phyloP scores from a whole-genome alignment of 2,113 vertebrate species.

The Entosphenus tridentatus region DNA sequence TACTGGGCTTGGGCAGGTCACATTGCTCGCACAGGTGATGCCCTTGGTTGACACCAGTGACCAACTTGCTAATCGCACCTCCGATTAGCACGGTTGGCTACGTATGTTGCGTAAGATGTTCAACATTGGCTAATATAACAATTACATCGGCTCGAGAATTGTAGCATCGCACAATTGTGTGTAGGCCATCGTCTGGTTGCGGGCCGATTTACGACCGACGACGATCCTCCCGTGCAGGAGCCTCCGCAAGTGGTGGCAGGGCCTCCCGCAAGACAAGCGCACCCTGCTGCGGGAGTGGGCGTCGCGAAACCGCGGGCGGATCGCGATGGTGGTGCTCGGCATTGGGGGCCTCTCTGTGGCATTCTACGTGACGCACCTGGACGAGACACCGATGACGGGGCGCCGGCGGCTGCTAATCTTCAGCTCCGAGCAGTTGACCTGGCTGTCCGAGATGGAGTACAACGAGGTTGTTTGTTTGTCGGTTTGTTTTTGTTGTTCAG shows the following conservation, averaged over 20 bases:
- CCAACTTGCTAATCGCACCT: too few relatives aligned
- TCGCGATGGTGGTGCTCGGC: slow-evolving; percentile 23
- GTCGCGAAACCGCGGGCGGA: slow-evolving; percentile 43
- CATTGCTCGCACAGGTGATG: too few relatives aligned
- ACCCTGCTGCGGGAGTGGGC: slow-evolving; percentile 37
- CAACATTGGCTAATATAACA: neutral
- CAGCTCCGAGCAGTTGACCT: slow-evolving; percentile 43
- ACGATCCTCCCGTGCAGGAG: slow-evolving; percentile 29
- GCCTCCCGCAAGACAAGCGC: slow-evolving; percentile 47
- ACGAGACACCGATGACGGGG: slow-evolving; percentile 62
- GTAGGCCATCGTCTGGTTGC: too few relatives aligned
- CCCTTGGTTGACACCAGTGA: too few relatives aligned
- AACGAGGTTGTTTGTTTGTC: slow-evolving; percentile 23
- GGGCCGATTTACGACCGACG: too few relatives aligned
- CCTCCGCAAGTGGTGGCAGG: slow-evolving; percentile 71
- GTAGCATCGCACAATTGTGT: slow-evolving; percentile 3
- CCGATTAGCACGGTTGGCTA: too few relatives aligned
- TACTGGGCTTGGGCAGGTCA: too few relatives aligned
- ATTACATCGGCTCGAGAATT: slow-evolving; percentile 2
- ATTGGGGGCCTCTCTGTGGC: slow-evolving; percentile 29
- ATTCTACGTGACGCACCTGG: slow-evolving; percentile 61
- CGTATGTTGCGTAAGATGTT: neutral
- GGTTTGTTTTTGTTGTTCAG: too few relatives aligned
- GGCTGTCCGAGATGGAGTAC: slow-evolving; percentile 44
- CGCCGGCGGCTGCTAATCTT: slow-evolving; percentile 51